phyloP scores from a whole-genome alignment of 2,888 invertebrate genomes.

The Trisateles emortualis region DNA sequence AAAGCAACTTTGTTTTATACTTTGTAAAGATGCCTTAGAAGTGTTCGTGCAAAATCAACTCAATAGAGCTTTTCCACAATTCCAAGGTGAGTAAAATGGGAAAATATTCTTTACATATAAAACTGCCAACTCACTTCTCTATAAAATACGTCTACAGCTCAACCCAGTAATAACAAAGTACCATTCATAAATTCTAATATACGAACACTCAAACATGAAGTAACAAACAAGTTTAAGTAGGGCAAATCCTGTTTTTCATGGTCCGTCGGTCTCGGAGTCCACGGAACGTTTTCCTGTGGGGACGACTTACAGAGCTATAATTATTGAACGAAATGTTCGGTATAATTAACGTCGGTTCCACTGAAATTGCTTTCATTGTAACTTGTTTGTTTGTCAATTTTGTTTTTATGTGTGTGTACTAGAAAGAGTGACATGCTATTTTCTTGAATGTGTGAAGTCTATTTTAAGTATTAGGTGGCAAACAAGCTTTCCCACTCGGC shows the following conservation, averaged over 20 bases:
- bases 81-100: too few relatives aligned
- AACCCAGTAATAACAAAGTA: background rate
- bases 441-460: too few relatives aligned
- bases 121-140: background rate
- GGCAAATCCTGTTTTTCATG: slow-evolving; percentile 34
- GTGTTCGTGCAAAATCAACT: too few relatives aligned
- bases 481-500: too few relatives aligned
- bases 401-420: too few relatives aligned
- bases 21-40: too few relatives aligned
- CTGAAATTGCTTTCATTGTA: background rate
- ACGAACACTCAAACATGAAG: slow-evolving; percentile 19
- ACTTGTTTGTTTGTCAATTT: background rate
- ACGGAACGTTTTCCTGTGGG: slow-evolving; percentile 19
- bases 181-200: slow-evolving; percentile 17
- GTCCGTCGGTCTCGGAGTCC: slow-evolving; percentile 10
- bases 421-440: too few relatives aligned
- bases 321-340: slow-evolving; percentile 18
- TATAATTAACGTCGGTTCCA: slow-evolving; percentile 21
- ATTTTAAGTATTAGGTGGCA: too few relatives aligned
- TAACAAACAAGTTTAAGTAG: slow-evolving; percentile 37
- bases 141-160: background rate
- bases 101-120: too few relatives aligned
- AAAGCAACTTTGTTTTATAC: too few relatives aligned
- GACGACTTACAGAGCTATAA: slow-evolving; percentile 10
- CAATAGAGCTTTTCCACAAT: too few relatives aligned